phyloP scores from a whole-genome alignment of 37 sponge, comb jelly and placozoan genomes.

The Cliona cf. orientalis region DNA sequence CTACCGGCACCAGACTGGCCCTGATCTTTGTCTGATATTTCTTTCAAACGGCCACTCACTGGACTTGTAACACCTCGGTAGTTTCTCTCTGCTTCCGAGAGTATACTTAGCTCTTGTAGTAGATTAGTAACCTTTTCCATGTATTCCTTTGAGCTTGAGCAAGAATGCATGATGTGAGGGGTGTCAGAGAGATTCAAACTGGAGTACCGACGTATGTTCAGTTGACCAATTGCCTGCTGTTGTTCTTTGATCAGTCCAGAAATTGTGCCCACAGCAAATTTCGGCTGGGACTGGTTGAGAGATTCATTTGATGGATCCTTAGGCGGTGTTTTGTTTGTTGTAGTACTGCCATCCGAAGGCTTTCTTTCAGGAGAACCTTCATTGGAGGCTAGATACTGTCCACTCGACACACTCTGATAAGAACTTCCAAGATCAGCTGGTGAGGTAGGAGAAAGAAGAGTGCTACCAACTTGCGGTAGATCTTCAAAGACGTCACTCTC shows the following conservation, averaged over 20 bases:
- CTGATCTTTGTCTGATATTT: not conserved
- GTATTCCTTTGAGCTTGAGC: conserved; percentile 18
- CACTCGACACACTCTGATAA: not conserved
- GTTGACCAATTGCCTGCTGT: not conserved
- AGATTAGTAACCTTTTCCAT: conserved; percentile 1
- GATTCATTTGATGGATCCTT: no score
- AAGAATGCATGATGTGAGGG: conserved; percentile 25
- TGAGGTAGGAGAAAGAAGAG: no score
- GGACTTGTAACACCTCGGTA: no score
- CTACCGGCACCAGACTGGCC: not conserved
- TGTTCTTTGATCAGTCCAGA: not conserved
- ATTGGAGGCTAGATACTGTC: not conserved
- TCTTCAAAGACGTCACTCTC: not conserved
- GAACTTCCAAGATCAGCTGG: not conserved
- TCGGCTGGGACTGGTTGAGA: not conserved
- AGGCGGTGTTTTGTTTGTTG: not conserved
- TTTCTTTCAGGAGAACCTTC: not conserved
- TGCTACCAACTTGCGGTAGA: not conserved
- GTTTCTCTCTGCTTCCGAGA: no score
- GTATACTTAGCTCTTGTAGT: not conserved
- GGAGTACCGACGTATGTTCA: not conserved
- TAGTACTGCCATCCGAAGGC: not conserved
- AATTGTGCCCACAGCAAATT: not conserved
- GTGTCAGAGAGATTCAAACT: conserved; percentile 13
- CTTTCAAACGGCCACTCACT: not conserved